Base-by-base conservation (phyloP, 2,888 invertebrate genomes). In the Liposcelis brunnea region DNA sequence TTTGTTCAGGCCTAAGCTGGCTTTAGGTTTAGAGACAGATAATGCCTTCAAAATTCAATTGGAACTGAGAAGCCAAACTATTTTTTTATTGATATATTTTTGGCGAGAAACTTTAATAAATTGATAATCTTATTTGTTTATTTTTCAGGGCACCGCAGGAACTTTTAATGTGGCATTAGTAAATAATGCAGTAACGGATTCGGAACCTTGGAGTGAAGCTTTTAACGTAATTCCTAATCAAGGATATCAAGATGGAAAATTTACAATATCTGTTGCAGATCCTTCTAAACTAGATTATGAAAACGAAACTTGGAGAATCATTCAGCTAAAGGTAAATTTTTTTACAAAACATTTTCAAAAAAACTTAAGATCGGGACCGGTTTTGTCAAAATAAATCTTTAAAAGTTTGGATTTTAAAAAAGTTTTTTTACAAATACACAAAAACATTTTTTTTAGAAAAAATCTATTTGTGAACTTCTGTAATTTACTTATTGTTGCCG, bases 281-380 rank as follows among this genome's bases (percentile, higher is more conserved):
- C 67, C 71, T 47, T 55, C 56, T 4, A 59, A 67, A 54, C 61
- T 79, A 15, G 77, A 79, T 56, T 79, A 64, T 53, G 78, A 77
- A 57, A 61, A 67, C 21, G 51, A 54, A 1, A 54, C 58, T 2
- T 76, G 72, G 66, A 66, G 54, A 14, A 10, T 6, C 14, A 35
- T 35, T 7, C 4, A 35, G 7, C 14, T 35, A 15, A 35, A 14
- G 5, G 35, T 35, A 35, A 10, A n/a, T n/a, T n/a, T n/a, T n/a
- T n/a, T n/a, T n/a, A n/a, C n/a, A n/a, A n/a, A n/a, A n/a, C n/a
- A n/a, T n/a, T n/a, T n/a, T n/a, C n/a, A 32, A 52, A 54, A 40
- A 11, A 38, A 6, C 48, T 46, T 2, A 53, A 54, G 45, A 44
- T n/a, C n/a, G n/a, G 18, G 10, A 10, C 32, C 32, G 32, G n/a